Percentiles rank a stretch among this genome's conserved stretches.
phyloP scores from a whole-genome alignment of 2,113 vertebrate genomes.

The Oncorhynchus keta region DNA sequence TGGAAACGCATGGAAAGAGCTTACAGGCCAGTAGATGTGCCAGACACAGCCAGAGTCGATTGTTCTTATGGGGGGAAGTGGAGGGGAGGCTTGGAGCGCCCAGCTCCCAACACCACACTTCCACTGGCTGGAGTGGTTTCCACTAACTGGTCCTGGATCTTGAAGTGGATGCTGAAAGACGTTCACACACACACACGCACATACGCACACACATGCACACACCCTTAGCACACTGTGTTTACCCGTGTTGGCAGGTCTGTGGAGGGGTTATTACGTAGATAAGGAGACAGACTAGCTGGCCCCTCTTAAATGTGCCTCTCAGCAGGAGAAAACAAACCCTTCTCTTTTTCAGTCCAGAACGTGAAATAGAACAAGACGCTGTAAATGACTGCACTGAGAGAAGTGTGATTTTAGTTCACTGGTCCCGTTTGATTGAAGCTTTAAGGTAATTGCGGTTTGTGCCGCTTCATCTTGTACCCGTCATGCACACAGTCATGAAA shows the following conservation, averaged over 20 bases:
- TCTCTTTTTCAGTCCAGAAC: conserved; percentile 17
- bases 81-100: conserved; percentile 40
- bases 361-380: conserved; percentile 65
- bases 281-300: conserved; percentile 72
- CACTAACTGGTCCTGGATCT: conserved; percentile 57
- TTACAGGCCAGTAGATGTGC: conserved; percentile 22
- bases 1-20: conserved; percentile 43
- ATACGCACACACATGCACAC: not conserved
- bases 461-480: conserved; percentile 38
- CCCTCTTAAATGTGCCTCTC: conserved; percentile 67
- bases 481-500: conserved; percentile 46
- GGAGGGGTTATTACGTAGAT: conserved; percentile 67
- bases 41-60: conserved; percentile 59
- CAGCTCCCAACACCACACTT: conserved; percentile 47
- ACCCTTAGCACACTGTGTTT: conserved; percentile 55
- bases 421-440: conserved; percentile 37
- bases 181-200: conserved; percentile 3
- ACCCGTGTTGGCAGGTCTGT: conserved; percentile 66
- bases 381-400: conserved; percentile 54
- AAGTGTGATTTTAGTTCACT: conserved; percentile 39
- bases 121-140: conserved; percentile 50
- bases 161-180: conserved; percentile 47
- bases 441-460: conserved; percentile 55
- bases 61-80: conserved; percentile 47
- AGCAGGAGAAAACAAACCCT: conserved; percentile 70